Conservation (phyloP, 2,888 invertebrate genomes). For the Steinernema hermaphroditum region DNA sequence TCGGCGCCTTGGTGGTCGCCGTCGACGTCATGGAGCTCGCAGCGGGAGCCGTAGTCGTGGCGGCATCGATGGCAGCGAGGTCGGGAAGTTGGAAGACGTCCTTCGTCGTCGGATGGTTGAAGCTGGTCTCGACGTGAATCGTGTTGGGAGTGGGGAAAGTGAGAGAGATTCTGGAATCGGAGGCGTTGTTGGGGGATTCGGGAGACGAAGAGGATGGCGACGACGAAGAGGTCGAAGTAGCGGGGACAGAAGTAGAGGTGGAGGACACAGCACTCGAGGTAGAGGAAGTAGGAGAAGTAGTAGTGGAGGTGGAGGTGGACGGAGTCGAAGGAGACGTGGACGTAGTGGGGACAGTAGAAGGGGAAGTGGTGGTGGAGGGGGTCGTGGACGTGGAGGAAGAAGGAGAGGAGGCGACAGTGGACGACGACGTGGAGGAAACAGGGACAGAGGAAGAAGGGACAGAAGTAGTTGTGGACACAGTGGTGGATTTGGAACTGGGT, state of each 20-base stretch:
- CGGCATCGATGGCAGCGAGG: not conserved
- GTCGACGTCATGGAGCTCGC: constrained; percentile 9
- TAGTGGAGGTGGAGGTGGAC: constrained; percentile 17
- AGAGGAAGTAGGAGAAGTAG: not conserved
- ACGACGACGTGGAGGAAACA: not conserved
- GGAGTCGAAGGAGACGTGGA: constrained; percentile 36
- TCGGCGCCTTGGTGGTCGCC: constrained; percentile 12
- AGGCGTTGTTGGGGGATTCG: not conserved
- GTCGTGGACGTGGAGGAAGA: constrained; percentile 34
- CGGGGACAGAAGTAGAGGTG: constrained; percentile 33
- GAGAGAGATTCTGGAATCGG: constrained; percentile 44
- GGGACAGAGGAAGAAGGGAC: not conserved
- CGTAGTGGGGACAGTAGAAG: not conserved
- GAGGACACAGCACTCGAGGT: not conserved
- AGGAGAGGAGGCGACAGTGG: constrained; percentile 12
- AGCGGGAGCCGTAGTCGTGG: constrained; percentile 14
- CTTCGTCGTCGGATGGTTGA: constrained; percentile 9
- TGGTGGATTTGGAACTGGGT: not conserved
- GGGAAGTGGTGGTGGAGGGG: not conserved
- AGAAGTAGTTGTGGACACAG: not conserved
- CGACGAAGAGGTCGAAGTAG: constrained; percentile 34
- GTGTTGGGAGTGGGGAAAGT: constrained; percentile 41
- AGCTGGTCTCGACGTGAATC: constrained; percentile 35
- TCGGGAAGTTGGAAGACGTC: not conserved
- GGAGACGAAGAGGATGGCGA: not conserved